Evolutionary conservation across 2,113 vertebrate species (phyloP).

Genomic region (Sminthopsis crassicaudata): DNA sequence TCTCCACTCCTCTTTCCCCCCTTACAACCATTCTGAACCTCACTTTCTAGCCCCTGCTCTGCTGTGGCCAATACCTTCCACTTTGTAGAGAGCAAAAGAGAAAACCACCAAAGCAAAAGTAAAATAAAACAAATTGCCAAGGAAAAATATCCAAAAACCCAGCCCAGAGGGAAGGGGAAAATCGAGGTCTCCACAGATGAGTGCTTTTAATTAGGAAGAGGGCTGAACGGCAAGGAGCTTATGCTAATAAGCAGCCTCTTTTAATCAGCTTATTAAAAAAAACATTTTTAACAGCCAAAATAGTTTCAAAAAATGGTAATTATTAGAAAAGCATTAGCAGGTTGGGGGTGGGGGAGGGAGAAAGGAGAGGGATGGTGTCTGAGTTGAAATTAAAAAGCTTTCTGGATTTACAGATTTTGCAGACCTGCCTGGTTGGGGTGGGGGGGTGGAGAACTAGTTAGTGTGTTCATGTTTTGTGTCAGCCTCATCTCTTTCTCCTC

Average conservation of each 20-base stretch:
- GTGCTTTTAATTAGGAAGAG: constrained; percentile 97
- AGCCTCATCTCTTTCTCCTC: neutral
- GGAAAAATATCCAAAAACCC: constrained; percentile 85
- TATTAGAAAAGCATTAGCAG: constrained; percentile 82
- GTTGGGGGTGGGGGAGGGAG: constrained; percentile 62
- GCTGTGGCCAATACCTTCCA: constrained; percentile 27
- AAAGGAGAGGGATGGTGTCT: constrained; percentile 66
- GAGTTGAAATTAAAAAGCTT: constrained; percentile 71
- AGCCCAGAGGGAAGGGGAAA: constrained; percentile 83
- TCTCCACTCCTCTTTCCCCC: neutral
- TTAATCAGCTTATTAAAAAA: constrained; percentile 93
- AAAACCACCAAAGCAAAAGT: constrained; percentile 74
- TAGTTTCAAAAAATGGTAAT: constrained; percentile 87
- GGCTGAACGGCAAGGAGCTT: constrained; percentile 90
- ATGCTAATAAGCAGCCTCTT: constrained; percentile 93
- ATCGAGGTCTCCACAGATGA: constrained; percentile 93
- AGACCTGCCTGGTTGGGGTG: neutral
- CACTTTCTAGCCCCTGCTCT: neutral
- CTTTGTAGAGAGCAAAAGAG: constrained; percentile 55
- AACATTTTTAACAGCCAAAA: constrained; percentile 88
- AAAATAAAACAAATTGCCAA: constrained; percentile 83
- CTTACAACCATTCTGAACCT: neutral
- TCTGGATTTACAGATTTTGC: constrained; percentile 6
- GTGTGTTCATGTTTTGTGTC: neutral
- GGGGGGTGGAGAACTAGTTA: neutral